Conservation (phyloP, 1,140 invertebrate genomes). For the Drosophila parvula region DNA sequence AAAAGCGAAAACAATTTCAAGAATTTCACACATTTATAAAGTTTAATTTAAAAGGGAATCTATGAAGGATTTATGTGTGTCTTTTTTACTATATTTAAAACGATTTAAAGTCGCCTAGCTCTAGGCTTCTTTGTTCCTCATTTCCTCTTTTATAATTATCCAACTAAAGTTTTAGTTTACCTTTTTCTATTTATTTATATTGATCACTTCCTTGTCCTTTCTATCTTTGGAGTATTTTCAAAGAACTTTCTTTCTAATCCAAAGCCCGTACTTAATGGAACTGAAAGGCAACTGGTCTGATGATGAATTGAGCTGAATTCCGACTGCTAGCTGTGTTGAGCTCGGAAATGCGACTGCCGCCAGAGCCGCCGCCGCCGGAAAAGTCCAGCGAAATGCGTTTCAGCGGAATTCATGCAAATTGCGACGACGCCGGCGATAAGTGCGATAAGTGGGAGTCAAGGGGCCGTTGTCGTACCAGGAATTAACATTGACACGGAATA, state of each 20-base stretch:
- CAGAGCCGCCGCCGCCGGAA: conserved; percentile 15
- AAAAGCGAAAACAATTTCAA: background rate
- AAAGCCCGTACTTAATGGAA: background rate
- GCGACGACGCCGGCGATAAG: conserved; percentile 30
- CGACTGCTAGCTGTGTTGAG: conserved; percentile 29
- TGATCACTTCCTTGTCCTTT: background rate
- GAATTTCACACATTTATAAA: background rate
- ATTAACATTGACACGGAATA: conserved; percentile 33
- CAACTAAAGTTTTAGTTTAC: background rate
- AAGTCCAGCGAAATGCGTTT: conserved; percentile 60
- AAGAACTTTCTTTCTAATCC: background rate
- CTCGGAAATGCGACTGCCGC: conserved; percentile 36
- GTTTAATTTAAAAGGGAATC: too few species aligned
- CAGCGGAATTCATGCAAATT: conserved; percentile 58
- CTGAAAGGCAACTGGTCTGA: conserved; percentile 11
- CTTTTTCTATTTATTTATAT: too few species aligned
- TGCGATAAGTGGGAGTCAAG: conserved; percentile 75
- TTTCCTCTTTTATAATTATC: background rate
- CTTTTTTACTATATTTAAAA: too few species aligned
- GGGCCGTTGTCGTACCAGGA: conserved; percentile 44
- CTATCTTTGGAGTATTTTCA: background rate
- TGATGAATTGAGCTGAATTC: background rate
- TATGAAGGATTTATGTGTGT: too few species aligned
- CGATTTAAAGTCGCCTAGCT: background rate
- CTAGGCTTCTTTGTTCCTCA: background rate